Evolutionary conservation across 2,888 invertebrate genomes (phyloP).

Genomic region (Andrena minutula): DNA sequence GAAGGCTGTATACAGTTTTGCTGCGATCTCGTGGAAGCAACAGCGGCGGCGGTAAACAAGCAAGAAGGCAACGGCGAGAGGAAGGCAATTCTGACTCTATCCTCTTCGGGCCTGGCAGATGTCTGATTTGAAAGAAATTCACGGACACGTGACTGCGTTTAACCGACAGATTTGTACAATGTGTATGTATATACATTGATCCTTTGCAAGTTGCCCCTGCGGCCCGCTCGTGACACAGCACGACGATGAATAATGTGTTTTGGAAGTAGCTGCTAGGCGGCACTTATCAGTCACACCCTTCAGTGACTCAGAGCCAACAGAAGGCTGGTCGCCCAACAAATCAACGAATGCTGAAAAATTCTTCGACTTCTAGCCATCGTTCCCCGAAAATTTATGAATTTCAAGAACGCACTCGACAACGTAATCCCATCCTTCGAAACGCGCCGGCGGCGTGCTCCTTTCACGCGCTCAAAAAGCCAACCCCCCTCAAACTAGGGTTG

Average conservation of each 20-base stretch:
- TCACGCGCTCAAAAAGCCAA: slow-evolving; percentile 3
- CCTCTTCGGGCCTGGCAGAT: slow-evolving; percentile 36
- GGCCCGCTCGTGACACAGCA: slow-evolving; percentile 4
- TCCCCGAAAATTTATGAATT: background rate
- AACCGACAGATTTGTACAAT: background rate
- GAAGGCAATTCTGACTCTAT: slow-evolving; percentile 45
- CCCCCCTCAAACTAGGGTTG: no score
- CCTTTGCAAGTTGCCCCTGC: slow-evolving; percentile 4
- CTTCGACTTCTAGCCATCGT: no score
- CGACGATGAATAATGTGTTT: slow-evolving; percentile 14
- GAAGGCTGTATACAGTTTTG: slow-evolving; percentile 81
- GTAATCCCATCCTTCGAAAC: background rate
- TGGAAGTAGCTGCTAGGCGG: background rate
- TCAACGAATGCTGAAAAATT: no score
- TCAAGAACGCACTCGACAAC: background rate
- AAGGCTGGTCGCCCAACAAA: background rate
- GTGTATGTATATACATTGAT: background rate
- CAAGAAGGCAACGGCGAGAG: slow-evolving; percentile 43
- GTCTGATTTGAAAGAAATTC: slow-evolving; percentile 39
- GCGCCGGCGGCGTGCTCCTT: background rate
- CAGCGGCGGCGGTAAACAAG: slow-evolving; percentile 85
- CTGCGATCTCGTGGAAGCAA: slow-evolving; percentile 72
- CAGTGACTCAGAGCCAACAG: background rate
- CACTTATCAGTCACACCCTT: background rate
- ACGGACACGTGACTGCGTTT: background rate